Evolutionary conservation across 2,797 vertebrate species (phyloP).

Genomic region (Phalanger gymnotis): DNA sequence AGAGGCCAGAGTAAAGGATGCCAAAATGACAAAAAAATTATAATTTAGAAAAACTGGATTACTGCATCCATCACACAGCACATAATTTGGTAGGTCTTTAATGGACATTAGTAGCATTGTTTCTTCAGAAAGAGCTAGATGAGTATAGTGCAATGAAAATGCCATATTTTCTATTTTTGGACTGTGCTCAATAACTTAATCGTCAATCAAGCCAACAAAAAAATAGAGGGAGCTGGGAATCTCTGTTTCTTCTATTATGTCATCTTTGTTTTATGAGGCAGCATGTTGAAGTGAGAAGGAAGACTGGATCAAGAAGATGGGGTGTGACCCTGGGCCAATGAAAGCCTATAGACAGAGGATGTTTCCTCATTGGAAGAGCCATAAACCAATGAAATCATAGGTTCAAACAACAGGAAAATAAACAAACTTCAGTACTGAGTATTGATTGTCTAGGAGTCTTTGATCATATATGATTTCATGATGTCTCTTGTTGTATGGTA

Average conservation of each 20-base stretch:
- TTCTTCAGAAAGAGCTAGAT: slow-evolving; percentile 72
- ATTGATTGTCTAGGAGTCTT: not conserved
- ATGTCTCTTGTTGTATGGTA: not conserved
- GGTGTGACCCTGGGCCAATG: not conserved
- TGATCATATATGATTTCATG: not conserved
- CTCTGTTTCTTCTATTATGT: not conserved
- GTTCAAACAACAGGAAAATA: not conserved
- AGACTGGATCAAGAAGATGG: not conserved
- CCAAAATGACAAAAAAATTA: slow-evolving; percentile 76
- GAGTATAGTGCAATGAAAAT: slow-evolving; percentile 51
- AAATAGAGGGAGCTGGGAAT: not conserved
- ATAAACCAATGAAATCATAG: not conserved
- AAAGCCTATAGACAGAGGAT: not conserved
- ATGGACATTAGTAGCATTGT: slow-evolving; percentile 74
- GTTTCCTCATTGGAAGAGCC: not conserved
- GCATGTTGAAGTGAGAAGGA: not conserved
- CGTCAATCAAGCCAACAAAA: slow-evolving; percentile 27
- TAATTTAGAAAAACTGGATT: slow-evolving; percentile 74
- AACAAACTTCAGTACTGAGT: not conserved
- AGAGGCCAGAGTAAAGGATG: slow-evolving; percentile 59
- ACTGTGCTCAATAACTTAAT: slow-evolving; percentile 50
- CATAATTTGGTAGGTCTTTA: slow-evolving; percentile 70
- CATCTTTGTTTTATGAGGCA: not conserved
- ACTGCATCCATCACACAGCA: slow-evolving; percentile 72
- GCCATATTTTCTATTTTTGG: slow-evolving; percentile 67